Evolutionary conservation across 1,140 invertebrate species (phyloP).

Genomic region (Scylla paramamosain): DNA sequence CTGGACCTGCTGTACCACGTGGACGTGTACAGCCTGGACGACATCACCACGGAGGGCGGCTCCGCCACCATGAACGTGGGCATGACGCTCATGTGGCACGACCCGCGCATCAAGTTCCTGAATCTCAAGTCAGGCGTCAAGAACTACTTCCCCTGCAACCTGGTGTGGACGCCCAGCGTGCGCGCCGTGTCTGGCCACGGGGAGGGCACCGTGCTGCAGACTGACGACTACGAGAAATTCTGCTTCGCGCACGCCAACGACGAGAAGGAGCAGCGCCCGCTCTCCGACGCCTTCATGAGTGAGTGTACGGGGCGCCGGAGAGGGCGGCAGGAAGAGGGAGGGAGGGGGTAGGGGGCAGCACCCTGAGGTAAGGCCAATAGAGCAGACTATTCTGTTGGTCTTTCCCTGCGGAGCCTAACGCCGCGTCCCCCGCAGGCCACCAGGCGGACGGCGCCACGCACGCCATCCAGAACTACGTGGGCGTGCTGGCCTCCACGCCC

Average conservation of each 20-base stretch:
- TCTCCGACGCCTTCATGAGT: conserved; percentile 73
- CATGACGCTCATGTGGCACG: conserved; percentile 71
- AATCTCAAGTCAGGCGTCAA: conserved; percentile 68
- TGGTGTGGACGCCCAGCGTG: conserved; percentile 74
- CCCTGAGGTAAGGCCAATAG: too few species aligned
- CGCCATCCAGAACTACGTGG: conserved; percentile 55
- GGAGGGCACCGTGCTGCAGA: conserved; percentile 70
- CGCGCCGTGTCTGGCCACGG: conserved; percentile 73
- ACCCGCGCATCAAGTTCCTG: conserved; percentile 69
- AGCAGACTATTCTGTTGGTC: too few species aligned
- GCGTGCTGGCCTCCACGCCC: conserved; percentile 62
- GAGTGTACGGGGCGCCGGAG: not conserved
- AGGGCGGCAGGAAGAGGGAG: not conserved
- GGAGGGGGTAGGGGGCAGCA: not conserved
- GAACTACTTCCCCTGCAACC: conserved; percentile 72
- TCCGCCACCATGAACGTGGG: conserved; percentile 73
- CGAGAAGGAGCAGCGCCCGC: conserved; percentile 46
- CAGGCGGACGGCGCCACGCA: conserved; percentile 54
- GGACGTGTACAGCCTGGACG: conserved; percentile 71
- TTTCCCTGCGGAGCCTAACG: not conserved
- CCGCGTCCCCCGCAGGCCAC: conserved; percentile 34
- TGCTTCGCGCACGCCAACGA: conserved; percentile 65
- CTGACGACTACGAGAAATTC: conserved; percentile 65
- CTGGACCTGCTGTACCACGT: conserved; percentile 68
- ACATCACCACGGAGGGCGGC: conserved; percentile 71